These are phyloP conservation scores for Muschampia plurimacula DNA, from an alignment of 2,888 invertebrate species.

Conservation along the genomic window DNA sequence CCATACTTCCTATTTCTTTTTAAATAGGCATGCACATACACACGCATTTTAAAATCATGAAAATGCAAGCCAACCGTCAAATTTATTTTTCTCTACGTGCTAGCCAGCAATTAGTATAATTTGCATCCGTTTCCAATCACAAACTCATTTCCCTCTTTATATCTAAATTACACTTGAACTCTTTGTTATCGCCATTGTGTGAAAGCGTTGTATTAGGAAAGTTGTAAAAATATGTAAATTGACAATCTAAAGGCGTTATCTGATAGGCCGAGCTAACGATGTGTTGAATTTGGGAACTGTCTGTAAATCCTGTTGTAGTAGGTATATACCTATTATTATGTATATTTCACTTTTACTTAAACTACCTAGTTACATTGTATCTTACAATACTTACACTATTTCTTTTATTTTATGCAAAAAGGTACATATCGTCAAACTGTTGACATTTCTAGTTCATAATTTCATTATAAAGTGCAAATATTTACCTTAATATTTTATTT, in stretches of 20 bases:
- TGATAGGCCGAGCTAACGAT: constrained; percentile 50
- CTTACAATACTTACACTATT: no score
- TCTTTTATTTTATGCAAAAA: no score
- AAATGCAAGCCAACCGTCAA: constrained; percentile 10
- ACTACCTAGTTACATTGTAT: no score
- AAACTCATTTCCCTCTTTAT: constrained; percentile 51
- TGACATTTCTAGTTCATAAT: no score
- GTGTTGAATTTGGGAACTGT: background rate
- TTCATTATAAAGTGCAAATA: no score
- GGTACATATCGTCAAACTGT: no score
- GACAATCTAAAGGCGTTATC: constrained; percentile 58
- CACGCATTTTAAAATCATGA: constrained; percentile 12
- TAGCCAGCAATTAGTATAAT: constrained; percentile 66
- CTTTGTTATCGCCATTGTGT: constrained; percentile 52
- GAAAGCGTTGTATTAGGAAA: constrained; percentile 48
- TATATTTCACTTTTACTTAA: no score
- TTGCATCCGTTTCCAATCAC: constrained; percentile 60
- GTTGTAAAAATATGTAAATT: constrained; percentile 60
- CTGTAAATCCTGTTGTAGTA: background rate
- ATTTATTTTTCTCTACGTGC: constrained; percentile 24
- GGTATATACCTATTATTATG: no score
- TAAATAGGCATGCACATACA: background rate
- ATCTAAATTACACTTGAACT: constrained; percentile 47
- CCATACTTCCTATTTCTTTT: constrained; percentile 14
- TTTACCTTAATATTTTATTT: no score